Evolutionary conservation across 2,113 vertebrate genomes (phyloP).

Genomic region (Corvus hawaiiensis): DNA sequence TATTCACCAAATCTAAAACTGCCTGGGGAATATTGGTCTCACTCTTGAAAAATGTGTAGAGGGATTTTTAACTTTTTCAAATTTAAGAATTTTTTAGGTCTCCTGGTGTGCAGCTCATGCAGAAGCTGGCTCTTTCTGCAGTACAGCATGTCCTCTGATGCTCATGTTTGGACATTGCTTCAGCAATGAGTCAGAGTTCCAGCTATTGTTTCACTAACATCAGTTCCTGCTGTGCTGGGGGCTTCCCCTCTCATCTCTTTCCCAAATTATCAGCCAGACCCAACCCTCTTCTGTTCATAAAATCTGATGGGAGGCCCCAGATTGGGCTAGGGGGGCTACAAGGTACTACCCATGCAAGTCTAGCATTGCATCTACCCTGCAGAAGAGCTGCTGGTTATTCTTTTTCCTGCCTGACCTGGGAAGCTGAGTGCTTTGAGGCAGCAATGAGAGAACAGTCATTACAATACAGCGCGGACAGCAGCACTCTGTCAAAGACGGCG

Average conservation of each 20-base stretch:
- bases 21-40: not conserved
- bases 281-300: not conserved
- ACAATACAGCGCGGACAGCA: accelerated
- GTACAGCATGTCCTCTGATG: conserved; percentile 34
- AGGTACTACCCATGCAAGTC: not conserved
- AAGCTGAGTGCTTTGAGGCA: not conserved
- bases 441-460: not conserved
- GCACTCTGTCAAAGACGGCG: accelerated
- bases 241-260: conserved; percentile 26
- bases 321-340: not conserved
- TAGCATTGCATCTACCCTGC: not conserved
- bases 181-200: conserved; percentile 45
- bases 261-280: conserved; percentile 1
- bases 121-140: not conserved
- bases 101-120: not conserved
- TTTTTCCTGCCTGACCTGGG: not conserved
- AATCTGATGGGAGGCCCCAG: not conserved
- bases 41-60: not conserved
- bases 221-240: not conserved
- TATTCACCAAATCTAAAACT: not conserved
- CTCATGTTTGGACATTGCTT: not conserved
- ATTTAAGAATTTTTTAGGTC: not conserved
- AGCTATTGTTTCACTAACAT: conserved; percentile 43
- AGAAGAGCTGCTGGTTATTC: not conserved
- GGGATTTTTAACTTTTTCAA: not conserved